Evolutionary conservation across 2,888 invertebrate genomes (phyloP).

Genomic region (Baronia brevicornis): DNA sequence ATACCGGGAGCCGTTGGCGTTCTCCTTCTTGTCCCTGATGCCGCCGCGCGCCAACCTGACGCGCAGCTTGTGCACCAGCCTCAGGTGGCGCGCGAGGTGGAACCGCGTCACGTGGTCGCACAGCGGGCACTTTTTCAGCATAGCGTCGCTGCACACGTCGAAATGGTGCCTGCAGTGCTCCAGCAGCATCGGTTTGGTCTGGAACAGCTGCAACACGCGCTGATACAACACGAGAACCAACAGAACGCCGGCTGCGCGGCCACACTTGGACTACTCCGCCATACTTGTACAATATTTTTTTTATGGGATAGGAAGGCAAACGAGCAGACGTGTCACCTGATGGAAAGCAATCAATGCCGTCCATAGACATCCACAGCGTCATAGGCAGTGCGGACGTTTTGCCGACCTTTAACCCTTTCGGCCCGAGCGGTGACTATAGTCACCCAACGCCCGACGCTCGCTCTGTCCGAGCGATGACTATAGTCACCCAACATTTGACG

Average conservation of each 20-base stretch:
- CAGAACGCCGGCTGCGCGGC: background rate
- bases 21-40: conserved; percentile 31
- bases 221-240: background rate
- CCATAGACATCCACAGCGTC: too few species aligned
- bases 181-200: conserved; percentile 39
- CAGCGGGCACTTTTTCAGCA: conserved; percentile 50
- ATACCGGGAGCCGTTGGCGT: conserved; percentile 31
- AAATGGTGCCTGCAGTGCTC: conserved; percentile 51
- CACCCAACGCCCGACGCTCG: too few species aligned
- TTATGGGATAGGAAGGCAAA: too few species aligned
- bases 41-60: conserved; percentile 28
- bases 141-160: conserved; percentile 40
- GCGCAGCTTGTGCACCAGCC: conserved; percentile 29
- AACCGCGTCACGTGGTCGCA: conserved; percentile 39
- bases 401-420: too few species aligned
- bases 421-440: too few species aligned
- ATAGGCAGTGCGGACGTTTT: too few species aligned
- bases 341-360: too few species aligned
- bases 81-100: conserved; percentile 34
- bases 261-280: too few species aligned
- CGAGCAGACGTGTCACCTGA: too few species aligned
- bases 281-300: too few species aligned
- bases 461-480: too few species aligned
- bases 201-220: conserved; percentile 54
- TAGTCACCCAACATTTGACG: too few species aligned